A percentile compares a stretch with the other conserved stretches of the same genome.
phyloP scores from a whole-genome alignment of 2,888 invertebrate species.

The Mythimna ferrago region DNA sequence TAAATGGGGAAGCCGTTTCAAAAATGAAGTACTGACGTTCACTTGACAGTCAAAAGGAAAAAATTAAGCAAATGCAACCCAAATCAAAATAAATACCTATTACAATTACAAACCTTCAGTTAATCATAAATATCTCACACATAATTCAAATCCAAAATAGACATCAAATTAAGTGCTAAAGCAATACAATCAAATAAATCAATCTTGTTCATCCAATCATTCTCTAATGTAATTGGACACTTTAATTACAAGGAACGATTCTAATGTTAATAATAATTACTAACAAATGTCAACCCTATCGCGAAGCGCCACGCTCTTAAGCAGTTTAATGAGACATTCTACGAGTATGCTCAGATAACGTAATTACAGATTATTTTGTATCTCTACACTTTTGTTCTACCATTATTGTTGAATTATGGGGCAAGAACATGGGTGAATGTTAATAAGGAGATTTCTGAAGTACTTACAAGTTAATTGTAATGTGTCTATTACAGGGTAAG shows the following conservation, averaged over 20 bases:
- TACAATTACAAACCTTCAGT: no score
- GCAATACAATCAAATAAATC: background rate
- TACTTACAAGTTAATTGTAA: background rate
- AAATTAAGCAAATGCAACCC: no score
- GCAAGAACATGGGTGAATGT: slow-evolving; percentile 11
- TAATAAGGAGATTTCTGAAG: slow-evolving; percentile 6
- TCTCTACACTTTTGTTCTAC: slow-evolving; percentile 16
- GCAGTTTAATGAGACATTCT: slow-evolving; percentile 47
- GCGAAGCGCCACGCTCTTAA: slow-evolving; percentile 5
- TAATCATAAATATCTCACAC: background rate
- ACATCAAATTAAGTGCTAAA: background rate
- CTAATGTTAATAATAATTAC: slow-evolving; percentile 12
- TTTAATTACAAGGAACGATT: slow-evolving; percentile 16
- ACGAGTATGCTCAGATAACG: slow-evolving; percentile 39
- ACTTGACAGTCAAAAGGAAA: no score
- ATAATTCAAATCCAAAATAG: background rate
- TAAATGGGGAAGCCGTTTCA: no score
- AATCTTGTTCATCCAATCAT: background rate
- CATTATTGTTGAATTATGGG: slow-evolving; percentile 34
- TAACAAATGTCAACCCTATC: slow-evolving; percentile 33
- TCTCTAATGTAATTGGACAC: slow-evolving; percentile 2
- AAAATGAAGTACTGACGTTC: no score
- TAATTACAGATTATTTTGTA: slow-evolving; percentile 60
- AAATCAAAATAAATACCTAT: no score
- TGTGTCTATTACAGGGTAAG: no score